Conservation (phyloP, 2,797 vertebrate genomes). For the Lithobates sylvaticus region DNA sequence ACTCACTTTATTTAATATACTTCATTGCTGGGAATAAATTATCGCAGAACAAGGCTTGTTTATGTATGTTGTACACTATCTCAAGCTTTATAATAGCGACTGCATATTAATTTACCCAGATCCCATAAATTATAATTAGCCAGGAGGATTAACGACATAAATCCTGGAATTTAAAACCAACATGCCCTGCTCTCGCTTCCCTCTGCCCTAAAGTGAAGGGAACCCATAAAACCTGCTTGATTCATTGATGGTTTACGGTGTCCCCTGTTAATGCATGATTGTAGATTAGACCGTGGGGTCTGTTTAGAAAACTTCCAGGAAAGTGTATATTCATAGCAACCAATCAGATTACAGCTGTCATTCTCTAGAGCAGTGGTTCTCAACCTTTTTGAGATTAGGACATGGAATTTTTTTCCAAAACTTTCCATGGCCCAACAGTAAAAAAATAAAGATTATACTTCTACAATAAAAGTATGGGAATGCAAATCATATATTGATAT, state of each 20-base stretch:
- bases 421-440: no score
- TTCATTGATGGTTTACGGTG: conserved; percentile 82
- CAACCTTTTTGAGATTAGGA: no score
- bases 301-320: background rate
- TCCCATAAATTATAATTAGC: conserved; percentile 87
- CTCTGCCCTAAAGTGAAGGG: conserved; percentile 83
- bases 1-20: conserved; percentile 82
- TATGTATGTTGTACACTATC: conserved; percentile 77
- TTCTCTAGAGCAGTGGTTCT: background rate
- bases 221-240: conserved; percentile 82
- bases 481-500: no score
- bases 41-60: conserved; percentile 84
- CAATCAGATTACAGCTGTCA: background rate
- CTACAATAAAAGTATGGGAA: no score
- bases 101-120: conserved; percentile 84
- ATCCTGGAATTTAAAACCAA: conserved; percentile 85
- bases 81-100: conserved; percentile 80
- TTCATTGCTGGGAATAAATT: conserved; percentile 84
- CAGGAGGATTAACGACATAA: conserved; percentile 85
- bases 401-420: no score
- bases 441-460: no score
- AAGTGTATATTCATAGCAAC: background rate
- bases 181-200: conserved; percentile 78
- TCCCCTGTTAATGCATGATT: conserved; percentile 14
- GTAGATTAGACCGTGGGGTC: background rate